phyloP scores from a whole-genome alignment of 2,797 vertebrate genomes.

The Ctenochaetus hawaiiensis region DNA sequence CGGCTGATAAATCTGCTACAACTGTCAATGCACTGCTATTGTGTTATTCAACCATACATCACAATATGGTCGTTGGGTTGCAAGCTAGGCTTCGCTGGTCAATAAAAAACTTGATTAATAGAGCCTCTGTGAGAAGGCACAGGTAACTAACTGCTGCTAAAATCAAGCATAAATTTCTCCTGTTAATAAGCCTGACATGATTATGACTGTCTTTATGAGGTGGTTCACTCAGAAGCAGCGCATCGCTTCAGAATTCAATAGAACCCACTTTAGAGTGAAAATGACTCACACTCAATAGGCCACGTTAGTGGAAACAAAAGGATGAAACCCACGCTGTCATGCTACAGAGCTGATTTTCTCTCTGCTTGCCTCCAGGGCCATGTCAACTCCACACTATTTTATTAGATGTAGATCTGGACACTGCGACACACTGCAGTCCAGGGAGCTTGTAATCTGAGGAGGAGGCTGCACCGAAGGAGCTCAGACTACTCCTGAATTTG shows the following conservation, averaged over 20 bases:
- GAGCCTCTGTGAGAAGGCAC: not conserved
- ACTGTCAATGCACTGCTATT: not conserved
- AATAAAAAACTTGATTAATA: slow-evolving; percentile 47
- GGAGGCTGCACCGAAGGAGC: slow-evolving; percentile 15
- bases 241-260: slow-evolving; percentile 17
- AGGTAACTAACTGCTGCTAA: slow-evolving; percentile 21
- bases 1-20: slow-evolving; percentile 10
- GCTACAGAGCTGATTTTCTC: slow-evolving; percentile 26
- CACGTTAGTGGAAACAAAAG: slow-evolving; percentile 41
- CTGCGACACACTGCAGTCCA: slow-evolving; percentile 12
- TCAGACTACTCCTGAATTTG: slow-evolving; percentile 25
- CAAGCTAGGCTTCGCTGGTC: slow-evolving; percentile 24
- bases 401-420: slow-evolving; percentile 51
- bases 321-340: slow-evolving; percentile 26
- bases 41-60: slow-evolving; percentile 28
- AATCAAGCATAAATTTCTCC: slow-evolving; percentile 28
- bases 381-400: slow-evolving; percentile 46
- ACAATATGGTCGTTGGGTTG: slow-evolving; percentile 22
- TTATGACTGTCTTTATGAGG: slow-evolving; percentile 13
- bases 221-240: slow-evolving; percentile 11
- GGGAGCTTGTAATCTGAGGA: slow-evolving; percentile 33
- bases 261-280: slow-evolving; percentile 9
- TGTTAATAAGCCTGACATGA: slow-evolving; percentile 23
- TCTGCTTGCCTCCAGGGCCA: slow-evolving; percentile 30
- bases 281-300: slow-evolving; percentile 38